Conservation (phyloP, 2,113 vertebrate genomes). For the Apistogramma diplotaenia region DNA sequence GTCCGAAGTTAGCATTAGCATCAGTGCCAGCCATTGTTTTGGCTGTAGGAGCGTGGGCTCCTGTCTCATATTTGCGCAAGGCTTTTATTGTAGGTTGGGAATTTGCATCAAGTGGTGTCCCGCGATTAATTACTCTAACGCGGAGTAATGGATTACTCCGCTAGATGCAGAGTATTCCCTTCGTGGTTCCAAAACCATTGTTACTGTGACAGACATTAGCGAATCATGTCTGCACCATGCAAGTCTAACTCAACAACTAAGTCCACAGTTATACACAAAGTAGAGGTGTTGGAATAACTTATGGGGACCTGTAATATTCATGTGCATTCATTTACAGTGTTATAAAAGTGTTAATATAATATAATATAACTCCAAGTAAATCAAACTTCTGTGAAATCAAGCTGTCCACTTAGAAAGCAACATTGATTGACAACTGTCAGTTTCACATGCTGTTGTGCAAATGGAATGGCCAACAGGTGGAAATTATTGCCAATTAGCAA, state of each 20-base stretch:
- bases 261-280: background rate
- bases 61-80: background rate
- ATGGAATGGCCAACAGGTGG: no score
- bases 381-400: no score
- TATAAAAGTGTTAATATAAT: no score
- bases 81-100: background rate
- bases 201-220: background rate
- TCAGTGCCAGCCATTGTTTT: constrained; percentile 30
- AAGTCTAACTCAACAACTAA: background rate
- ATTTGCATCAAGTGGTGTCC: background rate
- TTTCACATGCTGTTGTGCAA: no score
- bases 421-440: no score
- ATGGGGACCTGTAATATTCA: background rate
- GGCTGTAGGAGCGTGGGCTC: background rate
- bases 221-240: background rate
- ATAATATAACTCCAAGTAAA: no score
- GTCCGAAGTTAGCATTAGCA: constrained; percentile 44
- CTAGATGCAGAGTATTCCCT: background rate
- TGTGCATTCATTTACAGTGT: background rate
- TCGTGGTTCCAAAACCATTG: background rate
- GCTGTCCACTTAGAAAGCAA: no score
- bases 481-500: no score
- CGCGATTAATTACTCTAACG: background rate
- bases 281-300: background rate
- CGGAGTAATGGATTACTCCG: background rate